These are phyloP conservation scores for Anastatus disparis DNA, from an alignment of 1,140 invertebrate genomes.

Conservation along the genomic window DNA sequence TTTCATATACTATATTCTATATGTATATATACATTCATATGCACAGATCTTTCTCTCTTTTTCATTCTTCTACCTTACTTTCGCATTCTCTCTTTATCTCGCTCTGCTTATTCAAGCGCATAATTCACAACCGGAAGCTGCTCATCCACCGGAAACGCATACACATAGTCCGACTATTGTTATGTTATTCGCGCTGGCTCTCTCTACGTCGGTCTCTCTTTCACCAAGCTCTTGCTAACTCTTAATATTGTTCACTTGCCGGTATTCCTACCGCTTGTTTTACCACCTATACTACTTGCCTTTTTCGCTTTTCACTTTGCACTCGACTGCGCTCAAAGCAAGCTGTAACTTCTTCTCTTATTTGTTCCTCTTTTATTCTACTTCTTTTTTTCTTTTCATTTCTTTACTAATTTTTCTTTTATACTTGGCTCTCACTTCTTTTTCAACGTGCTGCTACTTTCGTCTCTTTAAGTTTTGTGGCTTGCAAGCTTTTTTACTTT, in stretches of 20 bases:
- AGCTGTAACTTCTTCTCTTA: too few relatives aligned
- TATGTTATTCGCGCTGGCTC: too few relatives aligned
- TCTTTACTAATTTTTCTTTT: background rate
- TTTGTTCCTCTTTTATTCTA: background rate
- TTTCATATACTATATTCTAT: background rate
- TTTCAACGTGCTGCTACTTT: too few relatives aligned
- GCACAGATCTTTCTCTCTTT: background rate
- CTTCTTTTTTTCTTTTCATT: background rate
- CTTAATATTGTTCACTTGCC: conserved; percentile 36
- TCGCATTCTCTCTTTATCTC: background rate
- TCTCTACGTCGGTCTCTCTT: too few relatives aligned
- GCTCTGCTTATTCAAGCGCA: conserved; percentile 63
- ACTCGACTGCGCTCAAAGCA: background rate
- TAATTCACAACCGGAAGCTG: conserved; percentile 66
- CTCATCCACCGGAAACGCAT: conserved; percentile 63
- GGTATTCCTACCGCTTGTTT: too few relatives aligned
- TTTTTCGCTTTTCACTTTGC: background rate
- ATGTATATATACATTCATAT: background rate
- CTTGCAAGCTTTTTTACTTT: too few relatives aligned
- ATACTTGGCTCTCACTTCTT: background rate
- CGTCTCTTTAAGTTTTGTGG: too few relatives aligned
- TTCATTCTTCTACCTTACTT: conserved; percentile 38
- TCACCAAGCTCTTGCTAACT: conserved; percentile 17
- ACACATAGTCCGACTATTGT: conserved; percentile 14
- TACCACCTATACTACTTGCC: conserved; percentile 1